Evolutionary conservation across 2,888 invertebrate species (phyloP).

Genomic region (Deroplatys truncata): DNA sequence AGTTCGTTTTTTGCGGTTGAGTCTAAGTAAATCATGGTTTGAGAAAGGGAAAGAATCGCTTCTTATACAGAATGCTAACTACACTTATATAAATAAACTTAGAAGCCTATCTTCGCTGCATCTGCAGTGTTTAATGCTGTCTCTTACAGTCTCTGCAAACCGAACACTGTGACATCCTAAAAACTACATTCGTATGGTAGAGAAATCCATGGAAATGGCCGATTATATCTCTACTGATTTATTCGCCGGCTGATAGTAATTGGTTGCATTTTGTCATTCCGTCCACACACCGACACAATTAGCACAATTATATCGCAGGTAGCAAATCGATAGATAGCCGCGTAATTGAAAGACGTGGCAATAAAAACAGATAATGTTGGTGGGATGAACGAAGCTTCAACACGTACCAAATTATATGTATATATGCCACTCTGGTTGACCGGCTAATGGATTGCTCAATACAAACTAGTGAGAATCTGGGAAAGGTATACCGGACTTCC

Average conservation of each 20-base stretch:
- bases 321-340: neutral
- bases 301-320: neutral
- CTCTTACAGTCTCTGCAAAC: neutral
- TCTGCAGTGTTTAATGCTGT: neutral
- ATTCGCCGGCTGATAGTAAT: neutral
- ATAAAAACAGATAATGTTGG: neutral
- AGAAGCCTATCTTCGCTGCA: neutral
- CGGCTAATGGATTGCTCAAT: neutral
- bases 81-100: too few species aligned
- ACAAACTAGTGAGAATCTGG: neutral
- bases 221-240: neutral
- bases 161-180: neutral
- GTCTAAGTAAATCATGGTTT: too few species aligned
- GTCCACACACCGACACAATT: neutral
- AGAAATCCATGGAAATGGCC: neutral
- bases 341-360: neutral
- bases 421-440: neutral
- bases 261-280: neutral
- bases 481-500: neutral
- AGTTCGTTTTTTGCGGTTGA: too few species aligned
- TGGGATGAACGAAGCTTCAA: neutral
- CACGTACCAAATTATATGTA: neutral
- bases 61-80: too few species aligned
- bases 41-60: too few species aligned
- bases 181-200: neutral